Evolutionary conservation across 2,797 vertebrate species (phyloP), one percentile per base, ranked within the genome.

Genomic region (Cyclura pinguis): DNA sequence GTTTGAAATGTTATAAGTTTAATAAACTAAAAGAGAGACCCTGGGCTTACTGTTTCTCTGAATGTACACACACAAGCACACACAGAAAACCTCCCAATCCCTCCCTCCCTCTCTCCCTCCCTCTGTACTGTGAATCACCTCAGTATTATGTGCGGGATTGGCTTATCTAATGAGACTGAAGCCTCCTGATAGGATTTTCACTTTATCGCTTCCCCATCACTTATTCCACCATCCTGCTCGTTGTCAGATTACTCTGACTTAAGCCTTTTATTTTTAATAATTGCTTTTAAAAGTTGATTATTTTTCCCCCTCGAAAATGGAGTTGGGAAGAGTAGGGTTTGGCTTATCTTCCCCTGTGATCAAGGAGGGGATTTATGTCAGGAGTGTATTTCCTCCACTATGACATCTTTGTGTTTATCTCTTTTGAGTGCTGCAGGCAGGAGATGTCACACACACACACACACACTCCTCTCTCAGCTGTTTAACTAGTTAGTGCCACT

Each of bases 401-500:
- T 87, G 89, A 93, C 92, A 73, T 88, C 84, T 80, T 64, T 8
- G 0, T 3, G 0, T 82, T 90, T 89, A 73, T 92, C 89, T n/a
- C 22, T 29, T 0, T 91, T 0, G 85, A 1, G 0, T 64, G 24
- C 72, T 3, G 7, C 16, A 57, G 86, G 72, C 22, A 14, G 13
- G 62, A 0, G 0, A 22, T 50, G 8, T 85, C 2, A 57, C 22
- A 4, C 29, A 1, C 16, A 0, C 22, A 5, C 12, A 20, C 2
- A 38, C 29, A 16, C 0, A 0, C 12, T 6, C 72, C 72, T 18
- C 64, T 24, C 9, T 0, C 0, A 1, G 47, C 72, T 22, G 62
- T 16, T 84, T 87, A 64, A 98, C 95, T 97, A 97, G 97, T 97
- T 98, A 0, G 94, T 97, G 93, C 97, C 96, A 91, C 98, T 98